phyloP scores from a whole-genome alignment of 2,888 invertebrate genomes.

The Allacma fusca region DNA sequence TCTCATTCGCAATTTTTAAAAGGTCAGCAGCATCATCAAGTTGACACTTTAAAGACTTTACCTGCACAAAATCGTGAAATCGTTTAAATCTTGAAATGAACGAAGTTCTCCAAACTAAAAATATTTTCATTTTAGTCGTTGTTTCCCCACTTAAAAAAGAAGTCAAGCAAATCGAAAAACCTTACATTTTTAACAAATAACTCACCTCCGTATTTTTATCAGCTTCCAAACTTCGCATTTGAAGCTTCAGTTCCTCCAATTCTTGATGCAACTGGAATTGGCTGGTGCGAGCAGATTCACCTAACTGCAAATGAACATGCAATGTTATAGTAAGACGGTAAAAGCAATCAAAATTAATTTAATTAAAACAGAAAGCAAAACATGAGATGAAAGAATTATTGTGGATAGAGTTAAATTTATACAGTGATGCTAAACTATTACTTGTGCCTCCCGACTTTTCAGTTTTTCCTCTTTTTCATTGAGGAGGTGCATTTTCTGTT shows the following conservation, averaged over 20 bases:
- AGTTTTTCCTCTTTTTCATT: constrained; percentile 26
- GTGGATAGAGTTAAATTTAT: no score
- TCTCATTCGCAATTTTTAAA: background rate
- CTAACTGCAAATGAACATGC: constrained; percentile 9
- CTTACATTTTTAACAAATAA: no score
- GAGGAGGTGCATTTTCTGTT: background rate
- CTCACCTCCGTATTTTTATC: constrained; percentile 37
- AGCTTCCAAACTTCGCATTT: constrained; percentile 18
- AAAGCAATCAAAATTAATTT: background rate
- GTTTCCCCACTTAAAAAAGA: no score
- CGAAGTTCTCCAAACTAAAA: no score
- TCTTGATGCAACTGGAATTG: background rate
- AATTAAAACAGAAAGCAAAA: no score
- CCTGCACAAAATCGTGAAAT: constrained; percentile 15
- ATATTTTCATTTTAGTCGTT: no score
- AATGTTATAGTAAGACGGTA: background rate
- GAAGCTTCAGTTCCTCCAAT: constrained; percentile 21
- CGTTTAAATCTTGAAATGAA: no score
- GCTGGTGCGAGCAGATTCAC: constrained; percentile 6
- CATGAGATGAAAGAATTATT: no score
- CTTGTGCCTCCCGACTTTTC: background rate
- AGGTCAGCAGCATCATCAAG: background rate
- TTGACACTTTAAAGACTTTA: background rate
- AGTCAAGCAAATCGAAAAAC: no score
- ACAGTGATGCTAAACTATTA: no score